Conservation (phyloP, 2,797 vertebrate species). For the Artibeus jamaicensis region DNA sequence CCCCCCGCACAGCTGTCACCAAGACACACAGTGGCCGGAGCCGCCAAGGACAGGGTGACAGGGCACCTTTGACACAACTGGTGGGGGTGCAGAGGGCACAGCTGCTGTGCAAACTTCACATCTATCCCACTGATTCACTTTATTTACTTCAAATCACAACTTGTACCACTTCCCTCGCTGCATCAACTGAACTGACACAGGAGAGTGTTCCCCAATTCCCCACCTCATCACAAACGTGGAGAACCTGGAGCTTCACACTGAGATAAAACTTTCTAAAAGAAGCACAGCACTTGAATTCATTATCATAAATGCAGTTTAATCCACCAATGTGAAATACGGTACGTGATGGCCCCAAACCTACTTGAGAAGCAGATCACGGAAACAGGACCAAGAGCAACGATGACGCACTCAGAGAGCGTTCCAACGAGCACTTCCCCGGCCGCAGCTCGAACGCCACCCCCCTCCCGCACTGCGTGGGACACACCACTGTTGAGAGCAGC, state of each 20-base stretch:
- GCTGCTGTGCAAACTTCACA: not conserved
- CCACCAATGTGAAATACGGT: constrained; percentile 53
- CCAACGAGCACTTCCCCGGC: constrained; percentile 55
- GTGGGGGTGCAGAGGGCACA: accelerated
- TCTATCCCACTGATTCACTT: no score
- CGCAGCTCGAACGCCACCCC: not conserved
- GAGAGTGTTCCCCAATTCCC: not conserved
- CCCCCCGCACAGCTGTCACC: not conserved
- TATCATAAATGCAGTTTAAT: constrained; percentile 48
- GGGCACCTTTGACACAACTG: not conserved
- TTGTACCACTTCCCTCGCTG: not conserved
- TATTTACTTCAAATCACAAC: not conserved
- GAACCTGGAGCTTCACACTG: constrained; percentile 4
- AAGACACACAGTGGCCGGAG: not conserved
- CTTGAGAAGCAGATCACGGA: constrained; percentile 65
- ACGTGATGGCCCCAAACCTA: constrained; percentile 39
- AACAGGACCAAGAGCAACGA: constrained; percentile 70
- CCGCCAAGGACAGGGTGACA: not conserved
- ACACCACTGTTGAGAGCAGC: not conserved
- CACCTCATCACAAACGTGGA: not conserved
- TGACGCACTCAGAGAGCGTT: constrained; percentile 35
- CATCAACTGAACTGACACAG: not conserved
- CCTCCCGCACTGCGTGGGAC: constrained; percentile 50
- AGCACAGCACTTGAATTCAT: constrained; percentile 40
- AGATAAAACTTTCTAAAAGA: constrained; percentile 63